Base-by-base conservation (phyloP, 2,888 invertebrate genomes). In the Lobophora halterata region DNA sequence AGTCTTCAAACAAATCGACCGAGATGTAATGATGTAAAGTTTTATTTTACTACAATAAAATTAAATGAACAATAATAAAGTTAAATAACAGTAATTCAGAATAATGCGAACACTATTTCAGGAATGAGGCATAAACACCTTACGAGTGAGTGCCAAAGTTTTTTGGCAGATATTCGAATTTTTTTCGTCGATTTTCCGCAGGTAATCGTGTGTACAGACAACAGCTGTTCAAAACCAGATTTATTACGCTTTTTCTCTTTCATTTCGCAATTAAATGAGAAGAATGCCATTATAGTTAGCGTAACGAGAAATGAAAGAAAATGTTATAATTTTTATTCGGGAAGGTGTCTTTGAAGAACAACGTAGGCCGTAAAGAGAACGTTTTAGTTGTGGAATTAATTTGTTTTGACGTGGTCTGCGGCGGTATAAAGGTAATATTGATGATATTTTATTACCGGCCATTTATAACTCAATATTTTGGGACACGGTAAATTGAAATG, bases 161-260 rank as follows among this genome's bases (percentile, higher is more conserved):
- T 50, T 46, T 51, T 57, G 56, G 52, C 55, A 55, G 52, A 54
- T 25, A 27, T 19, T 40, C 32, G 28, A 19, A 24, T 53, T 58
- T 64, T 61, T 56, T 54, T 42, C 51, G 50, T 51, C 57, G 41
- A 65, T 63, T 66, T 66, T 61, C 64, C 67, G 60, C 78, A 77
- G 77, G 78, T 79, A 72, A 76, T 73, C 65, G 66, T 61, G 61
- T 49, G 26, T 53, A 49, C 49, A 54, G 56, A 51, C 51, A 60
- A 63, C 70, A 68, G 71, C 67, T 71, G 68, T 54, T 58, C 50
- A 38, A 44, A 49, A 31, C 26, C 43, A 52, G 49, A 55, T 53
- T 58, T 53, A 58, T 55, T 41, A 27, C 34, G 38, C 34, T 48
- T 54, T 52, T 53, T 48, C 41, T 53, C 42, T 47, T 47, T 50